phyloP scores from a whole-genome alignment of 2,113 vertebrate genomes.

The Geothlypis trichas region DNA sequence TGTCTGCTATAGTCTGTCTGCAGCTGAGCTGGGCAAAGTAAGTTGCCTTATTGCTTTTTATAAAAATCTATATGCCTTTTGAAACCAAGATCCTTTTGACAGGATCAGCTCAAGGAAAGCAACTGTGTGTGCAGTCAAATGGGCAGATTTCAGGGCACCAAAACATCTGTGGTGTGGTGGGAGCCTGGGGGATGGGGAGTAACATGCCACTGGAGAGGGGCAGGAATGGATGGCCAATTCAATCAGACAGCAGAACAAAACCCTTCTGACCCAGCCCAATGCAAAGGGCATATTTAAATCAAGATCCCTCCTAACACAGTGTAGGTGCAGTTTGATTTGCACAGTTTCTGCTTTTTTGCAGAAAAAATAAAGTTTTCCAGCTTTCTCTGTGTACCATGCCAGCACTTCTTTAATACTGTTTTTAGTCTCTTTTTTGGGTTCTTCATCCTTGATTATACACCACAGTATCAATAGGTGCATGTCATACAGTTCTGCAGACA shows the following conservation, averaged over 20 bases:
- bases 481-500: background rate
- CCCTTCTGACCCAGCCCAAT: background rate
- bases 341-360: background rate
- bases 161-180: background rate
- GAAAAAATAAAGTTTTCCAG: background rate
- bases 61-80: background rate
- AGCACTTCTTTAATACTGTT: background rate
- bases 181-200: background rate
- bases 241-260: background rate
- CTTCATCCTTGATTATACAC: background rate
- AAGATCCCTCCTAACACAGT: background rate
- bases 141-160: background rate
- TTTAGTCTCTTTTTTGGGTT: background rate
- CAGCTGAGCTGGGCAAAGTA: background rate
- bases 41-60: background rate
- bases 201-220: background rate
- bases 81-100: background rate
- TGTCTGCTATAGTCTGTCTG: background rate
- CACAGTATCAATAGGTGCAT: background rate
- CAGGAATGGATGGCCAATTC: background rate
- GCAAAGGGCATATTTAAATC: background rate
- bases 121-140: accelerated
- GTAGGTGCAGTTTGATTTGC: background rate
- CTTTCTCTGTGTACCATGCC: background rate
- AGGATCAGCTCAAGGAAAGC: background rate